Base-by-base conservation (phyloP, 2,797 vertebrate genomes). In the Dallia pectoralis region DNA sequence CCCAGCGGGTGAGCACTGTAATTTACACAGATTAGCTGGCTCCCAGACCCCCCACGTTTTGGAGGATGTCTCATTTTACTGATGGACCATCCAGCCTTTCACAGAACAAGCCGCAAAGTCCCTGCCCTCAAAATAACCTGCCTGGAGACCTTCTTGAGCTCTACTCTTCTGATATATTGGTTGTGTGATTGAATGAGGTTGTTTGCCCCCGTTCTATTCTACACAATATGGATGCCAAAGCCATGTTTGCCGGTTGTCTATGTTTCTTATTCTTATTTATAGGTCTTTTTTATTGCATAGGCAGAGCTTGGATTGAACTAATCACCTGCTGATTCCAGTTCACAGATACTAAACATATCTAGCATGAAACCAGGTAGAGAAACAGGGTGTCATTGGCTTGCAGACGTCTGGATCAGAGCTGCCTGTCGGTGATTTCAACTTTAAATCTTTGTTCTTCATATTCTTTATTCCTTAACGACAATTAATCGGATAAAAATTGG, bases 1-100 rank as follows among this genome's bases (percentile, higher is more conserved):
- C 68, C 22, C 66, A 67, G 77, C 75, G 79, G 83, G 79, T 90
- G 82, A 88, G 85, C 70, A 69, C 74, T 76, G 74, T 67, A 77
- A 83, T 51, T 86, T 88, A 74, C 69, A 75, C 75, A 87, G 89
- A 91, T 91, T 88, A 91, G 72, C 73, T 73, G 77, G 77, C 77
- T 86, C 74, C 67, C 9, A 59, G 69, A 70, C 61, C 86, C 80
- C 82, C 82, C 53, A 62, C 70, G 49, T 75, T 82, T 75, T 74
- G 77, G 70, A 30, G 29, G 79, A 79, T 84, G 73, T 74, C 66
- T 84, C 81, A 87, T 90, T 87, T 44, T 82, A 75, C 84, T 87
- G 87, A 87, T 87, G 83, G 86, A 73, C 61, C 64, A 2, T 77
- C 32, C 9, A 78, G 69, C 56, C 1, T 47, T 1, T 72, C 70